phyloP scores from a whole-genome alignment of 2,113 vertebrate species.

The Climacteris rufus region DNA sequence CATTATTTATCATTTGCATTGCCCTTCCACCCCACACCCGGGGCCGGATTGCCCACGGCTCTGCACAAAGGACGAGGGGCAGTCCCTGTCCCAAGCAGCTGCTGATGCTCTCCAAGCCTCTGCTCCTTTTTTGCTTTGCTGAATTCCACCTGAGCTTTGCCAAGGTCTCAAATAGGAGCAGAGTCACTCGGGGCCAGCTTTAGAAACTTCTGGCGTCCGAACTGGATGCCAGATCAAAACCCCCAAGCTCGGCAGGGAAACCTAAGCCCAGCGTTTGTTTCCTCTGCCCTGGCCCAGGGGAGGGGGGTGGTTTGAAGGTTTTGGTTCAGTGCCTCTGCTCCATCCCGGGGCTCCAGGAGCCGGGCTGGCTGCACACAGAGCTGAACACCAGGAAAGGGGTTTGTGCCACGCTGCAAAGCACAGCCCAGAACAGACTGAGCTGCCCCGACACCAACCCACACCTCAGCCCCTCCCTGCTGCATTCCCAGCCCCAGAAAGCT shows the following conservation, averaged over 20 bases:
- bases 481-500: neutral
- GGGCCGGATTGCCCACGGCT: neutral
- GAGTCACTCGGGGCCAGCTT: neutral
- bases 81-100: neutral
- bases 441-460: neutral
- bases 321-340: neutral
- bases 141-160: neutral
- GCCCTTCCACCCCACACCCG: neutral
- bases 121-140: neutral
- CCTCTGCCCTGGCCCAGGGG: neutral
- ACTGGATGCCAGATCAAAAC: neutral
- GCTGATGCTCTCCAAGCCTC: neutral
- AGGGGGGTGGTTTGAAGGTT: neutral
- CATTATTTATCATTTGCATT: neutral
- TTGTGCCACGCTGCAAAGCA: neutral
- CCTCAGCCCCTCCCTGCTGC: neutral
- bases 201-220: slow-evolving; percentile 23
- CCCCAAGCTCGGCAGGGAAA: neutral
- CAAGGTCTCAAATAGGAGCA: neutral
- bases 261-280: neutral
- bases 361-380: neutral
- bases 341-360: neutral
- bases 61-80: neutral
- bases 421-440: rapidly evolving
- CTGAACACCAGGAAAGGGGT: neutral